Evolutionary conservation across 1,140 invertebrate genomes (phyloP), one percentile per base, ranked within the genome.

Genomic region (Bombus superbus): DNA sequence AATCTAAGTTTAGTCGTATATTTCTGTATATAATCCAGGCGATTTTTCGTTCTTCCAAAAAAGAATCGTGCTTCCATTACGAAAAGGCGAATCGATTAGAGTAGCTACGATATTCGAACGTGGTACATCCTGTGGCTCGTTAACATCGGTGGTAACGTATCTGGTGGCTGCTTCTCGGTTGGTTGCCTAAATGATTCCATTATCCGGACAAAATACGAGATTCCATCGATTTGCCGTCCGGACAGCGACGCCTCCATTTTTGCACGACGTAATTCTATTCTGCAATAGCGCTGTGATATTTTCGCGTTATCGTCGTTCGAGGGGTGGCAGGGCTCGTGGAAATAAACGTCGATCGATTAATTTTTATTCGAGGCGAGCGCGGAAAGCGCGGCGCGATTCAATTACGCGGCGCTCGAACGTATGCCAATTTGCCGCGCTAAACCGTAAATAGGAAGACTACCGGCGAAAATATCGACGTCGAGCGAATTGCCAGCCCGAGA

Each of bases 281-380:
- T 78, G 66, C 71, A 74, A 88, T 76, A 74, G 22, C 32, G 44
- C 4, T 47, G 64, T 35, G 86, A 83, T 90, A 89, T 90, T 90
- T 88, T 77, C 80, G 86, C 87, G 86, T 42, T 87, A 86, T 85
- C 72, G 81, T 73, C 44, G 81, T 42, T 69, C 62, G 66, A 57
- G 72, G 47, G 62, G 57, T 44, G 66, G 40, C 72, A 64, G 28
- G 74, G 8, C 6, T 11, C 10, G 9, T 62, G 79, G 73, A 90
- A 90, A 90, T 90, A 88, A 73, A 77, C 82, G 79, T 88, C 79
- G 72, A 74, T 78, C 89, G 86, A 89, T 85, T 90, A 88, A 88
- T 86, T 90, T 90, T 90, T 87, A 79, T 86, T 59, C 59, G 75
- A 59, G 32, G 18, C 85, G 73, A 71, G 40, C 69, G 77, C 79